phyloP scores from a whole-genome alignment of 1,140 invertebrate genomes.

The Wasmannia auropunctata region DNA sequence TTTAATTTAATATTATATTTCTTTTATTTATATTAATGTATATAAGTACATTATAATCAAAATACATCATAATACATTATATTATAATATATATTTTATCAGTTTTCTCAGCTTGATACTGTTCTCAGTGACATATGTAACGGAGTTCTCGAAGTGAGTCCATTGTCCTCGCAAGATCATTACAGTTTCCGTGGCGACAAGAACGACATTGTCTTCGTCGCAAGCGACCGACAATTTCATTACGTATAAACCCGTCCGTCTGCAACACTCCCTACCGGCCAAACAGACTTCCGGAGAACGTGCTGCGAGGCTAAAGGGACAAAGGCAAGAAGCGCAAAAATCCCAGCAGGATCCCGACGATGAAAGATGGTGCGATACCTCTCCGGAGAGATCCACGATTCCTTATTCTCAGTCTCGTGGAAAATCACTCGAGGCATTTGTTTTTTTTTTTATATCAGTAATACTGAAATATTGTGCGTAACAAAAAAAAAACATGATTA shows the following conservation, averaged over 20 bases:
- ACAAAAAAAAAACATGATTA: not conserved
- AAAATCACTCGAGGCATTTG: not conserved
- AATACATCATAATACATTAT: too few species aligned
- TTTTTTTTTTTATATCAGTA: not conserved
- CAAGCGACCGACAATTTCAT: constrained; percentile 40
- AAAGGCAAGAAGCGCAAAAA: not conserved
- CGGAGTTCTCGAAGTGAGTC: not conserved
- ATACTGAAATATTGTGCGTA: not conserved
- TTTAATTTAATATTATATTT: not conserved
- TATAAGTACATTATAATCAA: too few species aligned
- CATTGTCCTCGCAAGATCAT: constrained; percentile 10
- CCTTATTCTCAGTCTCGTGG: not conserved
- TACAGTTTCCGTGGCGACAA: constrained; percentile 11
- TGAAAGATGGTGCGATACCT: not conserved
- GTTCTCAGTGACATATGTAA: not conserved
- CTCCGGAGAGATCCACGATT: not conserved
- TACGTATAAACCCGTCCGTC: constrained; percentile 1
- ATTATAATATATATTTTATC: too few species aligned
- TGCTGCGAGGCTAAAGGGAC: not conserved
- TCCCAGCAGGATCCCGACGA: not conserved
- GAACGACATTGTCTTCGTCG: constrained; percentile 7
- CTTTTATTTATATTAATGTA: not conserved
- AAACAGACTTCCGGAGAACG: not conserved
- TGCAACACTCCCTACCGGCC: not conserved
- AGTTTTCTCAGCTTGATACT: not conserved